Conservation (phyloP, 1,140 invertebrate genomes). For the Frieseomelitta varia region DNA sequence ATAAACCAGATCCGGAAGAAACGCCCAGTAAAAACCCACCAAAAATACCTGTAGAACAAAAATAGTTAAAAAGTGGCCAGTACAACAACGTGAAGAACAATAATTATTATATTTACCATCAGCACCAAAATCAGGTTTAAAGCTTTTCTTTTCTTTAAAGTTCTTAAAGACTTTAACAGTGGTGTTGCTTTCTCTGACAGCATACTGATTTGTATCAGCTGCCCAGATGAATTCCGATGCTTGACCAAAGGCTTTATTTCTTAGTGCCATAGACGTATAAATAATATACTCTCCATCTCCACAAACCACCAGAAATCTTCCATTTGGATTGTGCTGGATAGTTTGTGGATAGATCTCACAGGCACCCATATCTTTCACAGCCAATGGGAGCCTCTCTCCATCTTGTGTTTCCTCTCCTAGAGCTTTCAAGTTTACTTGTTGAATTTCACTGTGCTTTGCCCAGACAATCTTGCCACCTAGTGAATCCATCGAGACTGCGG, state of each 20-base stretch:
- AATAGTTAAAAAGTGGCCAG: slow-evolving; percentile 7
- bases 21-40: slow-evolving; percentile 97
- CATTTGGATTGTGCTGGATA: slow-evolving; percentile 99
- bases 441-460: slow-evolving; percentile 98
- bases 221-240: slow-evolving; percentile 99
- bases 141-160: slow-evolving; percentile 97
- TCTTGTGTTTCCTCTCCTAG: slow-evolving; percentile 86
- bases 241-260: slow-evolving; percentile 99
- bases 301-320: slow-evolving; percentile 99
- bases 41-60: slow-evolving; percentile 89
- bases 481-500: slow-evolving; percentile 99
- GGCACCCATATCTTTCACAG: slow-evolving; percentile 99
- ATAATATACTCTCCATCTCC: slow-evolving; percentile 99
- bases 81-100: background rate
- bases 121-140: slow-evolving; percentile 97
- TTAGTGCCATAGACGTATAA: slow-evolving; percentile 98
- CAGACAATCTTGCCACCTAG: slow-evolving; percentile 99
- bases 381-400: slow-evolving; percentile 89
- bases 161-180: slow-evolving; percentile 98
- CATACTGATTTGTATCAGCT: slow-evolving; percentile 97
- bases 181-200: slow-evolving; percentile 94
- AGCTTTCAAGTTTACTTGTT: slow-evolving; percentile 97
- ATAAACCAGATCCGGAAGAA: slow-evolving; percentile 94
- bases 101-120: slow-evolving; percentile 85
- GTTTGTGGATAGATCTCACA: slow-evolving; percentile 99